Evolutionary conservation across 53 echinoderm and acorn worm genomes (phyloP).

Genomic region (Luidia sarsii): DNA sequence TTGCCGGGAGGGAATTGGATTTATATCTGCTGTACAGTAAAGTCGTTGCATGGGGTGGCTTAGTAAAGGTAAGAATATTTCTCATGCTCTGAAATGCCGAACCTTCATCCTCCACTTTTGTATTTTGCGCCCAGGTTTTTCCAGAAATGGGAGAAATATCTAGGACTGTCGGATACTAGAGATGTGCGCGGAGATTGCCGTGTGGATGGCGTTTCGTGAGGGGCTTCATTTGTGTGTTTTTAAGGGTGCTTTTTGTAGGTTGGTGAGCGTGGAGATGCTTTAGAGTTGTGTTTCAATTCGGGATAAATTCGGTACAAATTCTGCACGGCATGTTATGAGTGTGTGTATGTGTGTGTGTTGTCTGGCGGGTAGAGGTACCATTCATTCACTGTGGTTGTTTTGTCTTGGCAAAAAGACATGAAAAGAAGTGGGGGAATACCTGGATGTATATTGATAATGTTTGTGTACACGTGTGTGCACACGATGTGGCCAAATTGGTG

Average conservation of each 20-base stretch:
- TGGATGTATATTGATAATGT: constrained; percentile 33
- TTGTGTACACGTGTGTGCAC: constrained; percentile 40
- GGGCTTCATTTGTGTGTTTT: not conserved
- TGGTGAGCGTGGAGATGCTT: constrained; percentile 14
- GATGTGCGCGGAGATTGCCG: constrained; percentile 58
- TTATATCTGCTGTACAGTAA: constrained; percentile 84
- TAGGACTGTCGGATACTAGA: constrained; percentile 43
- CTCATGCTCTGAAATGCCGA: constrained; percentile 8
- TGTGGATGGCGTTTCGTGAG: constrained; percentile 7
- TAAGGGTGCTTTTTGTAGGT: constrained; percentile 3
- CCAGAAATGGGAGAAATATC: constrained; percentile 30
- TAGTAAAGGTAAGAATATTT: constrained; percentile 73
- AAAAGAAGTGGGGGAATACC: constrained; percentile 57
- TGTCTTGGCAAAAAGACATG: constrained; percentile 35
- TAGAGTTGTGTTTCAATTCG: constrained; percentile 30
- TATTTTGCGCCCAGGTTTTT: constrained; percentile 45
- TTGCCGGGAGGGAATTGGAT: constrained; percentile 74
- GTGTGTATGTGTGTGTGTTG: constrained; percentile 53
- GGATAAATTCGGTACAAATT: constrained; percentile 19
- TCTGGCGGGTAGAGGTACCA: not conserved
- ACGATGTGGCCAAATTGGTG: constrained; percentile 24
- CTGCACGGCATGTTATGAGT: constrained; percentile 16
- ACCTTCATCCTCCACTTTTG: constrained; percentile 29
- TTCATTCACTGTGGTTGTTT: constrained; percentile 38
- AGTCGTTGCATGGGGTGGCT: constrained; percentile 79